Conservation (phyloP, 2,888 invertebrate species). For the Pristionchus japonicus region DNA sequence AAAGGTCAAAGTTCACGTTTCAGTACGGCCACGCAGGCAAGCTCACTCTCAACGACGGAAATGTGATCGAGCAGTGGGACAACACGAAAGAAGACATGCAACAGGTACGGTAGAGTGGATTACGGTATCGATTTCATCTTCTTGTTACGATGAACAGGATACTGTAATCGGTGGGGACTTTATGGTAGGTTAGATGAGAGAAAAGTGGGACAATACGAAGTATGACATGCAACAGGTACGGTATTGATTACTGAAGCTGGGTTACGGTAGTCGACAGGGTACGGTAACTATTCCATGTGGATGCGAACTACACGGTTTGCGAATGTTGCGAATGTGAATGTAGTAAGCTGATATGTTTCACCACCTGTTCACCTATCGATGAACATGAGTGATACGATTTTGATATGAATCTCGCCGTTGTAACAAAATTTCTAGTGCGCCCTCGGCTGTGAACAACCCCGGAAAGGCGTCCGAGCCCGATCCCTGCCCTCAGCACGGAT, state of each 20-base stretch:
- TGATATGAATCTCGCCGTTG: too few relatives aligned
- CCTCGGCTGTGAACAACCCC: slow-evolving; percentile 44
- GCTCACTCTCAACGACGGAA: slow-evolving; percentile 16
- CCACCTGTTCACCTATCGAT: too few relatives aligned
- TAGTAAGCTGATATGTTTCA: too few relatives aligned
- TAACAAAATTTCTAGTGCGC: slow-evolving; percentile 25
- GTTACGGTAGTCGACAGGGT: too few relatives aligned
- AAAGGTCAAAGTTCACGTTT: not conserved
- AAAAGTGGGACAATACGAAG: too few relatives aligned
- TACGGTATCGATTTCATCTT: not conserved
- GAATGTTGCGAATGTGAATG: too few relatives aligned
- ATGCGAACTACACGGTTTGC: too few relatives aligned
- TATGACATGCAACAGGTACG: too few relatives aligned
- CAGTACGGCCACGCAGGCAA: slow-evolving; percentile 24
- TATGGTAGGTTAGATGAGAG: not conserved
- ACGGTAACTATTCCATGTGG: too few relatives aligned
- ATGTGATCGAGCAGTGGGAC: slow-evolving; percentile 4
- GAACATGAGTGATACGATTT: too few relatives aligned
- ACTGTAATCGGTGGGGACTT: not conserved
- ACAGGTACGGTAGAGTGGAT: slow-evolving; percentile 6
- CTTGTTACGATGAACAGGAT: not conserved
- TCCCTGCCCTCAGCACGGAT: slow-evolving; percentile 39
- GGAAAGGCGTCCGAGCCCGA: not conserved
- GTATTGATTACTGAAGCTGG: not conserved
- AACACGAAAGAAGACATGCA: slow-evolving; percentile 37